Evolutionary conservation across 2,797 vertebrate species (phyloP).

Genomic region (Intellagama lesueurii): DNA sequence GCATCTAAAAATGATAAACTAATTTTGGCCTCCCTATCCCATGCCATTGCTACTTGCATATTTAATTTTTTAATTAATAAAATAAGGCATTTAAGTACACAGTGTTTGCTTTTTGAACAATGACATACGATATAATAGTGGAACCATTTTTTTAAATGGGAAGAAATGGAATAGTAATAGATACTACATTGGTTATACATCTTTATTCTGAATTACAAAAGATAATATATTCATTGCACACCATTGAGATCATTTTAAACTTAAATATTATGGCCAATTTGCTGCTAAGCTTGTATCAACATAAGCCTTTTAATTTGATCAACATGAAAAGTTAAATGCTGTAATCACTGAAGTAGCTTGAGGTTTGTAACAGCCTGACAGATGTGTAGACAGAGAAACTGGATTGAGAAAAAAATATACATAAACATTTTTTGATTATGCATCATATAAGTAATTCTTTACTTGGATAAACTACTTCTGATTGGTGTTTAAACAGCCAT

Average conservation of each 20-base stretch:
- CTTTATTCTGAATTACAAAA: constrained; percentile 1
- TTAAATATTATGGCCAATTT: constrained; percentile 13
- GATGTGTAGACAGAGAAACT: constrained; percentile 1
- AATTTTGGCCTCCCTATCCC: not conserved
- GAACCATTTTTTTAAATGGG: not conserved
- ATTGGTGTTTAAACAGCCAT: not conserved
- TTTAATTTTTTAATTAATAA: not conserved
- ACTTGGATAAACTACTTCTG: not conserved
- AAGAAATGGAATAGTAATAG: not conserved
- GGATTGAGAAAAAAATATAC: not conserved
- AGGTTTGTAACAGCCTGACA: not conserved
- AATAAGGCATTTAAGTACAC: not conserved
- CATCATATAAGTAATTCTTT: not conserved
- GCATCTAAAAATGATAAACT: no score
- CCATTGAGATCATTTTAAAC: not conserved
- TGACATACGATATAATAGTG: not conserved
- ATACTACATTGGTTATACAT: not conserved
- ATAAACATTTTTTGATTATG: not conserved
- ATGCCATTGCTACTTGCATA: not conserved
- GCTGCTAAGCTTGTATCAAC: not conserved
- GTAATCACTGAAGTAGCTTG: not conserved
- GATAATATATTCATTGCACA: not conserved
- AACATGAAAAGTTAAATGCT: not conserved
- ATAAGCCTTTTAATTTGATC: not conserved
- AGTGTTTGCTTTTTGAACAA: not conserved